Evolutionary conservation across 2,888 invertebrate species (phyloP).

Genomic region (Pycnomerus fuliginosus): DNA sequence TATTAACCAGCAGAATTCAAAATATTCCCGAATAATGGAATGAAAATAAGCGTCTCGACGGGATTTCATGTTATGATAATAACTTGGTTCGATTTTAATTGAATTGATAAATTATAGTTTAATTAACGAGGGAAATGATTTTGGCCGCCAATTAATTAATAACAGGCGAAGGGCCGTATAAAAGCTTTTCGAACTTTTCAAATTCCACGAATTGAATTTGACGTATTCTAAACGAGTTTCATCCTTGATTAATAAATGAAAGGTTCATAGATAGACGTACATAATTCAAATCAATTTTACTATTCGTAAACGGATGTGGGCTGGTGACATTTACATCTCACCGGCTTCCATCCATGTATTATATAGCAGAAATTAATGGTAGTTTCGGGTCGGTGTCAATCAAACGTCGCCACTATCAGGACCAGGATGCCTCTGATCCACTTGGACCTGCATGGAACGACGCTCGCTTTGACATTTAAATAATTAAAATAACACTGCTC

Average conservation of each 20-base stretch:
- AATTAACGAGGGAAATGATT: too few species aligned
- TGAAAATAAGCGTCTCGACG: too few species aligned
- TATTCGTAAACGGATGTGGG: constrained; percentile 32
- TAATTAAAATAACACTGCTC: constrained; percentile 36
- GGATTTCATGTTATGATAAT: too few species aligned
- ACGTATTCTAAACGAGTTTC: neutral
- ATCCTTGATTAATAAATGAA: constrained; percentile 11
- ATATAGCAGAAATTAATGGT: constrained; percentile 49
- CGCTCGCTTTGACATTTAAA: constrained; percentile 27
- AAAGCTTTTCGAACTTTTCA: too few species aligned
- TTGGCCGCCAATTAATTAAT: too few species aligned
- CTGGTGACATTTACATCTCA: constrained; percentile 43
- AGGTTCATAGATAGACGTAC: constrained; percentile 9
- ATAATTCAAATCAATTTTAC: constrained; percentile 40
- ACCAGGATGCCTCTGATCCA: constrained; percentile 15
- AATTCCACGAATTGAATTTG: neutral
- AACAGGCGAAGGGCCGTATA: too few species aligned
- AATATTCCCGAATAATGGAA: too few species aligned
- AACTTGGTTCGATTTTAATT: too few species aligned
- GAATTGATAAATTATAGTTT: too few species aligned
- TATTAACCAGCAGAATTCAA: too few species aligned
- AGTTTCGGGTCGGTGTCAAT: constrained; percentile 48
- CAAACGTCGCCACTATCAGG: constrained; percentile 36
- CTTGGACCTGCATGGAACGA: constrained; percentile 13
- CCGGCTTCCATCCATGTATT: constrained; percentile 43